Conservation (phyloP, 1,140 invertebrate genomes). For the Drosophila pachea region DNA sequence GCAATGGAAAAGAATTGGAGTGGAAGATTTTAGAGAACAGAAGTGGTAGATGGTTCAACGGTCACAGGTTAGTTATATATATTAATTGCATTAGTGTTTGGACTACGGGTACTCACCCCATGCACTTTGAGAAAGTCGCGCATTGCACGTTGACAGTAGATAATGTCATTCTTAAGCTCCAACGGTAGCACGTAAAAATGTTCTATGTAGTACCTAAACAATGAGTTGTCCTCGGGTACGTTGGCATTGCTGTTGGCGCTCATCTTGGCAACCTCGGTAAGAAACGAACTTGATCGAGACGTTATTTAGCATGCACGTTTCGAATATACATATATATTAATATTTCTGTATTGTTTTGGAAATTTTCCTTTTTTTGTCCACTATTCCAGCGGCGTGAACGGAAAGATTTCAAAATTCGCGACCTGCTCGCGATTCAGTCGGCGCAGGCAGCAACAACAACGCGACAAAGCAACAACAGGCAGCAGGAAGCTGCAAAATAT, state of each 20-base stretch:
- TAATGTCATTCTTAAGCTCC: slow-evolving; percentile 73
- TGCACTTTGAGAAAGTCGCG: slow-evolving; percentile 74
- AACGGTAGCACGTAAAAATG: slow-evolving; percentile 66
- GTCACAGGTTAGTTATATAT: slow-evolving; percentile 18
- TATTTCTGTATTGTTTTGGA: not conserved
- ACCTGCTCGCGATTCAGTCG: slow-evolving; percentile 32
- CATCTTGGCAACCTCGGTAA: slow-evolving; percentile 27
- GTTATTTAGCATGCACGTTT: slow-evolving; percentile 10
- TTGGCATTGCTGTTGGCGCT: slow-evolving; percentile 31
- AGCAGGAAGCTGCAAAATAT: slow-evolving; percentile 43
- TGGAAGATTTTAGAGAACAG: slow-evolving; percentile 13
- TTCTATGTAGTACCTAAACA: slow-evolving; percentile 65
- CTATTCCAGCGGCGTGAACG: slow-evolving; percentile 9
- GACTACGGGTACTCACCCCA: slow-evolving; percentile 54
- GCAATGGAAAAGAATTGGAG: slow-evolving; percentile 13
- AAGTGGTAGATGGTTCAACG: slow-evolving; percentile 16
- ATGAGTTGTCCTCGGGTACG: slow-evolving; percentile 17
- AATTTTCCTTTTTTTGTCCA: slow-evolving; percentile 3
- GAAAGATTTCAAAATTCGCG: slow-evolving; percentile 45
- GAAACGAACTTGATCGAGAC: slow-evolving; percentile 27
- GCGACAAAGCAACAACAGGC: slow-evolving; percentile 47
- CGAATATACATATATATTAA: not conserved
- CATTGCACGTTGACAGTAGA: slow-evolving; percentile 74
- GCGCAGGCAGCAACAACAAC: slow-evolving; percentile 42
- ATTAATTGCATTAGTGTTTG: not conserved